phyloP scores from a whole-genome alignment of 2,797 vertebrate genomes.

The Poliocrania exsul region DNA sequence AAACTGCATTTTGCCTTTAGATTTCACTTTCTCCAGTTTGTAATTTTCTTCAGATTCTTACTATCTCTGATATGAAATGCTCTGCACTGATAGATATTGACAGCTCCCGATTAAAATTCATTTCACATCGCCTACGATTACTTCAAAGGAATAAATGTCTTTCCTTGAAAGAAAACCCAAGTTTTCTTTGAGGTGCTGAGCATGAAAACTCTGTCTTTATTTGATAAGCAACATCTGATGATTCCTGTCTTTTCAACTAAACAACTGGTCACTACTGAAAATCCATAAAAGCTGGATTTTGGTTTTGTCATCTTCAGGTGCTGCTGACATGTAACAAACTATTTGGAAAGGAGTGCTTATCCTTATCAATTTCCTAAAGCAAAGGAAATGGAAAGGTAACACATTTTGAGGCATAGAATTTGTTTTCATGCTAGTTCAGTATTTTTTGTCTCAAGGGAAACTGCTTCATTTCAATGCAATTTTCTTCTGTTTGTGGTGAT shows the following conservation, averaged over 20 bases:
- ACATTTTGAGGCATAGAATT: neutral
- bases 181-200: constrained; percentile 71
- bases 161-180: constrained; percentile 43
- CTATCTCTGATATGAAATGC: constrained; percentile 59
- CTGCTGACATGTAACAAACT: constrained; percentile 65
- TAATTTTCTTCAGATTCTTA: constrained; percentile 58
- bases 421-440: neutral
- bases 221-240: constrained; percentile 73
- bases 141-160: constrained; percentile 75
- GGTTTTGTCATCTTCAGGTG: constrained; percentile 43
- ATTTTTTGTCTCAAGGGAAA: neutral
- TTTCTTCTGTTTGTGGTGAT: neutral
- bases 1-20: neutral
- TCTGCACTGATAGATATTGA: constrained; percentile 69
- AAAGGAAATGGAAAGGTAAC: neutral
- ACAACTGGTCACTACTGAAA: constrained; percentile 22
- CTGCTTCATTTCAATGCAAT: neutral
- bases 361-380: neutral
- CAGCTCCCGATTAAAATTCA: constrained; percentile 76
- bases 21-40: constrained; percentile 21
- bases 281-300: neutral
- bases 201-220: constrained; percentile 70
- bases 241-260: constrained; percentile 53
- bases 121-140: constrained; percentile 64
- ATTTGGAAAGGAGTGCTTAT: constrained; percentile 10